Evolutionary conservation across 2,797 vertebrate genomes (phyloP), one percentile per base, ranked within the genome.

Genomic region (Eutrigla gurnardus): DNA sequence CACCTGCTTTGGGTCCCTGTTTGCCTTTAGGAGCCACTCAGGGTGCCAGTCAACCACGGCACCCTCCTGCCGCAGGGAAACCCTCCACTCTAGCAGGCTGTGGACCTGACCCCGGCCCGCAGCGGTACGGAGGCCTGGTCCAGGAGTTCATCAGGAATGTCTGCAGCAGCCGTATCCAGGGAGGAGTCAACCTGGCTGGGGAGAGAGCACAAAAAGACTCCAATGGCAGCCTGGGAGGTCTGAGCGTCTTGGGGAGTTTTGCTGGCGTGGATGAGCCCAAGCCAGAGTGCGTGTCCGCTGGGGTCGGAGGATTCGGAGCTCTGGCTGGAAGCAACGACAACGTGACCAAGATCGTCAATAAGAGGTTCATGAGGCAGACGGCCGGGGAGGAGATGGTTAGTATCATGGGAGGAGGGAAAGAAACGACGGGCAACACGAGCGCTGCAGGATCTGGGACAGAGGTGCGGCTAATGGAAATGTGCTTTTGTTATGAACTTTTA

Each of bases 101-200:
- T 18, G 80, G 45, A 5, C 47, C 91, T 57, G 97, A 98, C 43
- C 67, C 94, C 0, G 91, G 95, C 73, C 83, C 95, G 3, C 95
- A 97, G 78, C 96, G 96, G 40, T 97, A 96, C 0, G 96, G 90
- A 12, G 87, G 97, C 67, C 92, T 97, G 0, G 96, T 98, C 73
- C 98, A 99, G 88, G 98, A 99, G 90, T 98, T 99, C 91, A 93
- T 98, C 73, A 95, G 94, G 62, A 99, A 96, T 0, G 97, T 97
- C 40, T 98, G 97, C 0, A 95, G 79, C 76, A 72, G 95, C 73
- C 95, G 95, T 1, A 81, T 91, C 0, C 96, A 93, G n/a, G 96
- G 93, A 68, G 95, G 93, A 63, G 92, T 94, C 0, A 25, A 85
- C 0, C 65, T 82, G 1, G 36, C 83, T 0, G 94, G 86, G 63